Base-by-base conservation (phyloP, 1,140 invertebrate species). In the Hylyphantes graminicola region DNA sequence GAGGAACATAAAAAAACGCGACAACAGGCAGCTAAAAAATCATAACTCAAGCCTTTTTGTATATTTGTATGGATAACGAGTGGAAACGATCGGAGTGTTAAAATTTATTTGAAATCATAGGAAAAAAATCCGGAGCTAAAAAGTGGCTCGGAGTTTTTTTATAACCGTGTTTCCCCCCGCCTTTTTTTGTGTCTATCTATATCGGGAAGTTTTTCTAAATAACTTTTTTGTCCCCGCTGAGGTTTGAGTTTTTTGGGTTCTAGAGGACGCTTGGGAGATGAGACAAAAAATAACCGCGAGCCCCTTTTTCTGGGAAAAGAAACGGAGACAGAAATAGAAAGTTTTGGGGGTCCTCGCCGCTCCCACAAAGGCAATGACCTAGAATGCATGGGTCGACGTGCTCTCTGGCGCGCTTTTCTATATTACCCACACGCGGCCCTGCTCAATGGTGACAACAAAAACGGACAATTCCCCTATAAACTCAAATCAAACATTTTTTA, bases 341-440 rank as follows among this genome's bases (percentile, higher is more conserved):
- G 35, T 35, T 35, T 35, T 35, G 53, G 19, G 51, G 51, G 57
- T 10, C 67, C 65, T n/a, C 64, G 55, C 64, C 79, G 59, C 72
- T 74, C 80, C 80, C 63, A 74, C 70, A 74, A 74, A 83, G 80
- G 80, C 80, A 83, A 83, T 83, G 80, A 83, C 80, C 80, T 83
- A 55, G 59, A 65, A 65, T 74, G 10, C 50, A 67, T 54, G 70
- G 80, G 80, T 83, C 57, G 79, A 73, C 68, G 79, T 63, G 79
- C 79, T 81, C 68, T 15, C 79, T 48, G 67, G 35, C 48, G 65
- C 63, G 76, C 63, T 78, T 81, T 35, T 81, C 67, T 48, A 67
- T n/a, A 35, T 35, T 35, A n/a, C 70, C 70, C 70, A 55, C 50
- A 21, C 72, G 2, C 72, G 21, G 12, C 2, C 12, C 57, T 59